Base-by-base conservation (phyloP, 1,140 invertebrate species). In the Bombus vancouverensis region DNA sequence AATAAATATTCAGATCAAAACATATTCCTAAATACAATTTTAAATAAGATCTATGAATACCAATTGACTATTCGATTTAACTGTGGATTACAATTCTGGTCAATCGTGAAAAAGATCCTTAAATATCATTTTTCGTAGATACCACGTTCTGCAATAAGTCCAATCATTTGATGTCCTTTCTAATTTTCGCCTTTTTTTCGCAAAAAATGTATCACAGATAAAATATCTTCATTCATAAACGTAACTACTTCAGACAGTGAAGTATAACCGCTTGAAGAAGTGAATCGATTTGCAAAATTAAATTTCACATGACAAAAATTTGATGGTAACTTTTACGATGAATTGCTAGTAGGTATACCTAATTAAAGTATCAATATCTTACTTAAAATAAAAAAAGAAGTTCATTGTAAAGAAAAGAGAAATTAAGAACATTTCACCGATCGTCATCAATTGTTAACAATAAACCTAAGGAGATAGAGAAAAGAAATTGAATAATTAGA, bases 381-480 rank as follows among this genome's bases (percentile, higher is more conserved):
- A 85, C 39, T 79, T 73, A 57, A 25, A 39, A 42, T 3, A 77
- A 83, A 76, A 39, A 53, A 3, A 39, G 25, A 28, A 28, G 62
- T 77, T n/a, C 10, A 32, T 53, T 22, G 3, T 28, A 28, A n/a
- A 12, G 47, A 62, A 37, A 53, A 44, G 22, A 57, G 12, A 42
- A 83, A 42, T 32, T 73, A 81, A 70, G 78, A 75, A 57, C 32
- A 44, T 28, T 34, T 80, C 44, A 65, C 32, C 42, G 32, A 71
- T 72, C 59, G 32, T 57, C 72, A 68, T 87, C 28, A 87, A 87
- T 86, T 71, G 79, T 73, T 89, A 91, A 90, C 77, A 85, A 87
- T 90, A 92, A 53, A 93, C 91, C 88, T 93, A 93, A 92, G 44
- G 62, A 91, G 86, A 81, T 86, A 90, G 28, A 83, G 85, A 91